A percentile compares a stretch with the other conserved stretches of the same genome.
Conservation (phyloP, 2,113 vertebrate species). For the Myotis brandtii region DNA sequence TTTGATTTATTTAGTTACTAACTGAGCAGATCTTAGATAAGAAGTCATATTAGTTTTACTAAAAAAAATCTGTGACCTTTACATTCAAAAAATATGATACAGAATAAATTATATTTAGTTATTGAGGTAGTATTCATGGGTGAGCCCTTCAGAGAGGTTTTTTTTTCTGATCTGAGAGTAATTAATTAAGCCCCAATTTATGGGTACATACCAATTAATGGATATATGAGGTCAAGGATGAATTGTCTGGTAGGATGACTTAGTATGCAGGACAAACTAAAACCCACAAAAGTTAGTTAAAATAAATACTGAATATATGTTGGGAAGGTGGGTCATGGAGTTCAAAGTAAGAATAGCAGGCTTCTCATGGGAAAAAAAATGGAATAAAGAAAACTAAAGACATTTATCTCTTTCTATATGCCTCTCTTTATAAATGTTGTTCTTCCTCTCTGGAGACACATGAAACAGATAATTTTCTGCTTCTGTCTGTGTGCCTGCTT, state of each 20-base stretch:
- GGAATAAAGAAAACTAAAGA: neutral
- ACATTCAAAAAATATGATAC: neutral
- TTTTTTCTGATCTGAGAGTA: slow-evolving; percentile 11
- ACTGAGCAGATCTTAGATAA: neutral
- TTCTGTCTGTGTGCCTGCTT: neutral
- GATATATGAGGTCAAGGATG: neutral
- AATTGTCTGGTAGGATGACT: neutral
- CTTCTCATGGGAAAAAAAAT: neutral
- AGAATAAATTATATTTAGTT: slow-evolving; percentile 29
- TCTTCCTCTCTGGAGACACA: neutral
- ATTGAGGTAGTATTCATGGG: neutral
- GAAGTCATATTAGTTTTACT: neutral
- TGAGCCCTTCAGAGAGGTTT: neutral
- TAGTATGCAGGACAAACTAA: slow-evolving; percentile 13
- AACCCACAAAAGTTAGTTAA: slow-evolving; percentile 18
- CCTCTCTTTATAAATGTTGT: neutral
- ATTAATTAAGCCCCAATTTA: neutral
- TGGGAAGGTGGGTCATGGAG: neutral
- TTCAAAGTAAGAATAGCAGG: neutral
- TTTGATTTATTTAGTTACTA: slow-evolving; percentile 11
- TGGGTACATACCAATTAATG: neutral
- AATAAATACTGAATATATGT: slow-evolving; percentile 13
- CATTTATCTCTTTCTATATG: neutral
- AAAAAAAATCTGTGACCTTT: neutral
- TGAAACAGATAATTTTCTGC: neutral